These are phyloP conservation scores for Meiosimyza platycephala DNA, from an alignment of 2,888 invertebrate species.

Conservation along the genomic window DNA sequence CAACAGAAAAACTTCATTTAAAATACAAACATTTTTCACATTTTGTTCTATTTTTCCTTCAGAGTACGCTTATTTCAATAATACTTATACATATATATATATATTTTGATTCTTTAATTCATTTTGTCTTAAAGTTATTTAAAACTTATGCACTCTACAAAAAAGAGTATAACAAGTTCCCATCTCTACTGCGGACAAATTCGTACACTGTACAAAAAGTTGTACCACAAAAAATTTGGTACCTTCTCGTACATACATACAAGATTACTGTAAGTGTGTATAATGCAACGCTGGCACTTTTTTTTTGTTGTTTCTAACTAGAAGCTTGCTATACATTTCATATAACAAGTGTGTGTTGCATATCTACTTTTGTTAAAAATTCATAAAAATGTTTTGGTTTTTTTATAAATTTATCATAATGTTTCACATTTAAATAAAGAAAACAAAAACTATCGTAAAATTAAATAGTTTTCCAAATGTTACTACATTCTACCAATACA, in stretches of 20 bases:
- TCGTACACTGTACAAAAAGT: neutral
- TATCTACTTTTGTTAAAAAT: neutral
- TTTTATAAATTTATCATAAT: neutral
- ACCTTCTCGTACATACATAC: neutral
- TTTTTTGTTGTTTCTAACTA: neutral
- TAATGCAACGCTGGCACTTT: neutral
- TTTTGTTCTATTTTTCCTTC: neutral
- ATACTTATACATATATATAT: conserved; percentile 21
- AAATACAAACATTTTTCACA: conserved; percentile 36
- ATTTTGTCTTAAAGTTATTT: neutral
- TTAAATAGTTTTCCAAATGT: too few species aligned
- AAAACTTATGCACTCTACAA: conserved; percentile 8
- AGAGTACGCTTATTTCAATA: neutral
- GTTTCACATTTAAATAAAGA: neutral
- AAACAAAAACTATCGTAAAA: too few species aligned
- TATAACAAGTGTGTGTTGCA: conserved; percentile 11
- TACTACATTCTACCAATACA: too few species aligned
- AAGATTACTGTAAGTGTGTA: neutral
- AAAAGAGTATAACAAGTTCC: neutral
- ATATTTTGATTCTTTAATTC: conserved; percentile 6
- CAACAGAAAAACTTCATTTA: conserved; percentile 41
- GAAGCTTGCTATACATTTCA: conserved; percentile 10
- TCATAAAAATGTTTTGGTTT: conserved; percentile 2
- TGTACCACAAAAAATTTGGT: conserved; percentile 8
- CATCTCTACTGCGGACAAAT: too few species aligned